Percentiles rank a stretch among this genome's conserved stretches.
These are phyloP conservation scores for Sebastes hopkinsi DNA, from an alignment of 2,797 vertebrate species.

Conservation along the genomic window DNA sequence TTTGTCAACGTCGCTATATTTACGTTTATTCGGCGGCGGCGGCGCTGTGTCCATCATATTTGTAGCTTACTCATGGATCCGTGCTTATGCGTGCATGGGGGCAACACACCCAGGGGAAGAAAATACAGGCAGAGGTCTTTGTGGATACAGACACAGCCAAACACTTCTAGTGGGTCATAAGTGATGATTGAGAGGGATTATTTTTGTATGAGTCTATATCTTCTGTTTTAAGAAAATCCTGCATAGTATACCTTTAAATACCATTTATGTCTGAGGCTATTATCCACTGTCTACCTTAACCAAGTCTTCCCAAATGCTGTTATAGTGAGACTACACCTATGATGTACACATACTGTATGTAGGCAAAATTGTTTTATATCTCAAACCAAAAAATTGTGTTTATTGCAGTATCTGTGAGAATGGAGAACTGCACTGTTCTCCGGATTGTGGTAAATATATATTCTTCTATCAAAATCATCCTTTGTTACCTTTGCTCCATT, in stretches of 20 bases:
- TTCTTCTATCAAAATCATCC: neutral
- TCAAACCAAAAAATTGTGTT: constrained; percentile 10
- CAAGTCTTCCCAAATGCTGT: neutral
- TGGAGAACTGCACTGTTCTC: constrained; percentile 72
- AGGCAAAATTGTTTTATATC: neutral
- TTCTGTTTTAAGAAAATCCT: too few relatives aligned
- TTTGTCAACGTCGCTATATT: too few relatives aligned
- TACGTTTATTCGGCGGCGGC: too few relatives aligned
- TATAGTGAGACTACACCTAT: neutral
- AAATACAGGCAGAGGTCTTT: too few relatives aligned
- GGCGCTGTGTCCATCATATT: too few relatives aligned
- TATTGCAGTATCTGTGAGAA: constrained; percentile 75
- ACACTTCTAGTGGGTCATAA: too few relatives aligned
- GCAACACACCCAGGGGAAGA: too few relatives aligned
- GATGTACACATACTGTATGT: neutral
- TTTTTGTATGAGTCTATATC: too few relatives aligned
- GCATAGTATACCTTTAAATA: neutral
- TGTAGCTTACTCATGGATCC: too few relatives aligned
- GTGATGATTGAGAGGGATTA: too few relatives aligned
- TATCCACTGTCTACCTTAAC: neutral
- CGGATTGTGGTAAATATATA: constrained; percentile 70
- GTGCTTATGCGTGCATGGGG: too few relatives aligned
- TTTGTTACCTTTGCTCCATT: neutral
- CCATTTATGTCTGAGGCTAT: neutral
- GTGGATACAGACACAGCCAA: too few relatives aligned